Evolutionary conservation across 2,888 invertebrate species (phyloP).

Genomic region (Hyposoter didymator): DNA sequence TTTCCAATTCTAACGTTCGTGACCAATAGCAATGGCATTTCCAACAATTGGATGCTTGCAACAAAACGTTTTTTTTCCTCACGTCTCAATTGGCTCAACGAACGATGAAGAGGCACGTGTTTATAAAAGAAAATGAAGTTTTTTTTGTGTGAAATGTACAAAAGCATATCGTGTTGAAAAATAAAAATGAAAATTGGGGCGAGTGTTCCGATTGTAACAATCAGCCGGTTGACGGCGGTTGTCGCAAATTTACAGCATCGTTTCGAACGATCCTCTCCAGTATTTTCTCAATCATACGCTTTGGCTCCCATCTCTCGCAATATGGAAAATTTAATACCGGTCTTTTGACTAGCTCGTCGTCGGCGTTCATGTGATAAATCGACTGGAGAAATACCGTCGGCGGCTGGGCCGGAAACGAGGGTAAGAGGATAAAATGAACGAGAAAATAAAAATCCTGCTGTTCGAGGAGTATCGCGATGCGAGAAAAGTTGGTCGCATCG

Average conservation of each 20-base stretch:
- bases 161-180: background rate
- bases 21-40: background rate
- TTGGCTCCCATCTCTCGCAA: slow-evolving; percentile 75
- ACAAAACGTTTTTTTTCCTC: background rate
- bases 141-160: background rate
- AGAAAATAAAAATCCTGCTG: slow-evolving; percentile 84
- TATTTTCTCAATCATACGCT: slow-evolving; percentile 79
- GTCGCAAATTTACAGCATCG: slow-evolving; percentile 74
- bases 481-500: slow-evolving; percentile 82
- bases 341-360: slow-evolving; percentile 72
- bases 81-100: too few relatives aligned
- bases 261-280: slow-evolving; percentile 74
- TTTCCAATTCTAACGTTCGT: background rate
- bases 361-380: slow-evolving; percentile 85
- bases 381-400: slow-evolving; percentile 86
- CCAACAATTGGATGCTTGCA: background rate
- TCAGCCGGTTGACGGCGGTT: background rate
- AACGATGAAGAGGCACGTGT: slow-evolving; percentile 4
- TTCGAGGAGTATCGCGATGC: slow-evolving; percentile 82
- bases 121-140: background rate
- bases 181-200: background rate
- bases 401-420: slow-evolving; percentile 86
- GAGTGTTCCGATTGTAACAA: background rate
- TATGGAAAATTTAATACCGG: slow-evolving; percentile 78
- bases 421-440: slow-evolving; percentile 77